Evolutionary conservation across 2,888 invertebrate species (phyloP).

Genomic region (Noctua pronuba): DNA sequence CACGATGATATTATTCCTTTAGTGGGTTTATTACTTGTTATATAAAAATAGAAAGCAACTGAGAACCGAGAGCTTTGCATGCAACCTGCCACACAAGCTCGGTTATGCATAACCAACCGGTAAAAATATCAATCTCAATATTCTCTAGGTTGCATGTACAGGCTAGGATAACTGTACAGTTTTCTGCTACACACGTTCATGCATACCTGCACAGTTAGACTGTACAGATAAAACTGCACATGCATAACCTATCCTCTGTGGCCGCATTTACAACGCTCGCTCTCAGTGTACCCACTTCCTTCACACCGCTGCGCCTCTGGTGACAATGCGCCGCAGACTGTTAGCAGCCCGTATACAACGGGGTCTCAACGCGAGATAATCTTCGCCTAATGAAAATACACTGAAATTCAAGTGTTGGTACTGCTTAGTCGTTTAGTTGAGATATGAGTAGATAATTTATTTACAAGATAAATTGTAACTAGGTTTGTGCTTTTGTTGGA

Average conservation of each 20-base stretch:
- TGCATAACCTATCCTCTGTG: neutral
- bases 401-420: neutral
- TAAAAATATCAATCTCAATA: too few species aligned
- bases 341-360: neutral
- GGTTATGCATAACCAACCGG: neutral
- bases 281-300: constrained; percentile 17
- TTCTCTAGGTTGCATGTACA: neutral
- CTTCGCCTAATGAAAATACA: constrained; percentile 1
- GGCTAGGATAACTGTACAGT: neutral
- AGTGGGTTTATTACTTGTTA: neutral
- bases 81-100: neutral
- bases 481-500: neutral
- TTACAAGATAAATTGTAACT: neutral
- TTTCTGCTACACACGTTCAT: neutral
- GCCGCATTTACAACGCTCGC: neutral
- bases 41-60: neutral
- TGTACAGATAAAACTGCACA: neutral
- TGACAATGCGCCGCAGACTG: constrained; percentile 14
- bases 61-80: neutral
- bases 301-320: neutral
- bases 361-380: constrained; percentile 4
- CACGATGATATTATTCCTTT: neutral
- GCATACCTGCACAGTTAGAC: too few species aligned
- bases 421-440: neutral
- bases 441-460: neutral